These are phyloP conservation scores for Albula glossodonta DNA, from an alignment of 2,113 vertebrate species.

Conservation along the genomic window DNA sequence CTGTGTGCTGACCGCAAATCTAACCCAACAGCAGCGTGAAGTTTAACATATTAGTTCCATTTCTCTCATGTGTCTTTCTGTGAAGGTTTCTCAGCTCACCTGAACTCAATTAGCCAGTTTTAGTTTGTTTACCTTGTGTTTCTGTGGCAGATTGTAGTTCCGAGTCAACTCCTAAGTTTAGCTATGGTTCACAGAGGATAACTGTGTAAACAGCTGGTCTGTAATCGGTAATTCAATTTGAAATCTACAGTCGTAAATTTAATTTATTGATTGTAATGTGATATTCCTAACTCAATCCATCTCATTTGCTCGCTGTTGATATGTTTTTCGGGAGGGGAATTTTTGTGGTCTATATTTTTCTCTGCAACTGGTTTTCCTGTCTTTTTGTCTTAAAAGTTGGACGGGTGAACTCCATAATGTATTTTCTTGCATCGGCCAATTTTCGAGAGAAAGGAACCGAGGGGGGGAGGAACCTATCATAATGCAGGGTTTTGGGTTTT, in stretches of 20 bases:
- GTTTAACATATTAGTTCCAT: background rate
- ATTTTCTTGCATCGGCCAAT: slow-evolving; percentile 14
- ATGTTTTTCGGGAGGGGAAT: slow-evolving; percentile 56
- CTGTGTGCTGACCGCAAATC: slow-evolving; percentile 12
- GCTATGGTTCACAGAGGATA: slow-evolving; percentile 42
- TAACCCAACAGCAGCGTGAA: background rate
- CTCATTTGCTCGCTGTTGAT: slow-evolving; percentile 63
- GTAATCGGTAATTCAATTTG: slow-evolving; percentile 60
- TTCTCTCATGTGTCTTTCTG: background rate
- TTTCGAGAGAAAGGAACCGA: background rate
- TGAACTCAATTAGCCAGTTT: slow-evolving; percentile 52
- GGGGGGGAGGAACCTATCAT: background rate
- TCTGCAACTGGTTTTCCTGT: slow-evolving; percentile 45
- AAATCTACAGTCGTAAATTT: slow-evolving; percentile 61
- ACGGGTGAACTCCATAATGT: slow-evolving; percentile 9
- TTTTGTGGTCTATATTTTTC: slow-evolving; percentile 35
- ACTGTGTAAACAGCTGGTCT: slow-evolving; percentile 57
- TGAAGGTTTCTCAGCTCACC: slow-evolving; percentile 41
- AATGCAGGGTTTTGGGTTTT: background rate
- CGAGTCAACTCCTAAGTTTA: slow-evolving; percentile 36
- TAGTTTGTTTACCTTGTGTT: slow-evolving; percentile 51
- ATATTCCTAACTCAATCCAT: slow-evolving; percentile 68
- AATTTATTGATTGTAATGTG: slow-evolving; percentile 67
- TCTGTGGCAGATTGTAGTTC: slow-evolving; percentile 36
- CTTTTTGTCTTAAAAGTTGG: slow-evolving; percentile 6